phyloP scores from a whole-genome alignment of 2,888 invertebrate species.

The Cheilosia soror region DNA sequence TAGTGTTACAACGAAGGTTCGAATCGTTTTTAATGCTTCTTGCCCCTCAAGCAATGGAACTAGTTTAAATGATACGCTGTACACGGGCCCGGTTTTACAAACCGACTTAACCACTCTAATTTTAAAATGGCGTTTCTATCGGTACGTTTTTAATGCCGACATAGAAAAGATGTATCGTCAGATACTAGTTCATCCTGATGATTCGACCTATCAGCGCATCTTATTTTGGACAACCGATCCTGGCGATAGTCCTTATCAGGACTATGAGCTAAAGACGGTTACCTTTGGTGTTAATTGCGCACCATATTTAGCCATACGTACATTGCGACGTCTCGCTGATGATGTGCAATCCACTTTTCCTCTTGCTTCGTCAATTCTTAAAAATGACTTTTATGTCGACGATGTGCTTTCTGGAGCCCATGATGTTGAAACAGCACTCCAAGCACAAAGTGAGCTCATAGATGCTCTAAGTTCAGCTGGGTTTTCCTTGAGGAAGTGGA shows the following conservation, averaged over 20 bases:
- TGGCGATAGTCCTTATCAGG: not conserved
- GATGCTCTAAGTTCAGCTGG: constrained; percentile 20
- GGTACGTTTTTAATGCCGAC: constrained; percentile 75
- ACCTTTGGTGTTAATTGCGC: not conserved
- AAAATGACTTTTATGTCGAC: constrained; percentile 51
- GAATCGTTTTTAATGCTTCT: constrained; percentile 76
- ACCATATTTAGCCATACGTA: not conserved
- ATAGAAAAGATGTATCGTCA: constrained; percentile 77
- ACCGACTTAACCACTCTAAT: constrained; percentile 74
- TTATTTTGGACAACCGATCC: constrained; percentile 45
- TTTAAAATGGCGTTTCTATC: constrained; percentile 69
- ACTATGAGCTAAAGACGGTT: constrained; percentile 5
- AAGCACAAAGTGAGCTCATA: constrained; percentile 32
- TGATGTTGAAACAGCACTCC: constrained; percentile 31
- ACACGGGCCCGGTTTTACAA: constrained; percentile 76
- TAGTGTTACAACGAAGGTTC: constrained; percentile 69
- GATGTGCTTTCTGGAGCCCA: constrained; percentile 53
- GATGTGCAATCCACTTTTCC: constrained; percentile 17
- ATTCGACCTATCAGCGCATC: constrained; percentile 26
- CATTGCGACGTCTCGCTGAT: constrained; percentile 8
- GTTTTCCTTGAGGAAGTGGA: constrained; percentile 36
- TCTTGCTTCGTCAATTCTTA: constrained; percentile 30
- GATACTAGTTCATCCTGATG: constrained; percentile 32
- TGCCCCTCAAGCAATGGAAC: constrained; percentile 58
- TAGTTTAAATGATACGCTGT: constrained; percentile 69